A percentile compares a stretch with the other conserved stretches of the same genome.
These are phyloP conservation scores for Syrphus vitripennis DNA, from an alignment of 2,888 invertebrate genomes.

Conservation along the genomic window DNA sequence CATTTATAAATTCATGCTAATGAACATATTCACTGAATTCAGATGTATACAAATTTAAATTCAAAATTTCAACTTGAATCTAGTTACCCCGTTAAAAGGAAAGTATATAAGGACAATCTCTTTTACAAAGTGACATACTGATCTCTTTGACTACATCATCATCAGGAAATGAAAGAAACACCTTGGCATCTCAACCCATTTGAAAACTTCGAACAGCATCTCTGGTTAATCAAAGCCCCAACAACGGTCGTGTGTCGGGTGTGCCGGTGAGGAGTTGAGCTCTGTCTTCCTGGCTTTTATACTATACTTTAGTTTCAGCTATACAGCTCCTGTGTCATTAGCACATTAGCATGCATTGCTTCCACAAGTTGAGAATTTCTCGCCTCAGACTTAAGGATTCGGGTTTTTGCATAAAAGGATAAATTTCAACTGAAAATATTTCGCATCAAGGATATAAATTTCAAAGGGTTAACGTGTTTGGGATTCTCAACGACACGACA, in stretches of 20 bases:
- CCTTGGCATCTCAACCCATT: slow-evolving; percentile 14
- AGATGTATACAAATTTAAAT: neutral
- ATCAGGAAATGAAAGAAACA: neutral
- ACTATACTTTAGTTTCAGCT: neutral
- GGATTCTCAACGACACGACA: slow-evolving; percentile 52
- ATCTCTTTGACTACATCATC: slow-evolving; percentile 4
- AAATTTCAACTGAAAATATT: slow-evolving; percentile 48
- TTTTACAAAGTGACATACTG: neutral
- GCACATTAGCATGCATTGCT: slow-evolving; percentile 68
- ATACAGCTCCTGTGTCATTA: slow-evolving; percentile 53
- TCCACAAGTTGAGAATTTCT: slow-evolving; percentile 42
- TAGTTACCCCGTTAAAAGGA: neutral
- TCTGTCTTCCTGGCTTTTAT: slow-evolving; percentile 4
- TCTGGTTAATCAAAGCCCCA: slow-evolving; percentile 69
- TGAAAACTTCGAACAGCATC: slow-evolving; percentile 54
- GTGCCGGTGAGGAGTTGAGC: slow-evolving; percentile 10
- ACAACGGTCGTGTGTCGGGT: slow-evolving; percentile 34
- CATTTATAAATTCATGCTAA: too few species aligned
- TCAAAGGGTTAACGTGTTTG: slow-evolving; percentile 70
- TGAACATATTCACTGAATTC: neutral
- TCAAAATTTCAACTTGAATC: neutral
- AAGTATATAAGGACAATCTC: too few species aligned
- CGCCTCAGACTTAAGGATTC: slow-evolving; percentile 32
- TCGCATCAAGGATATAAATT: slow-evolving; percentile 69
- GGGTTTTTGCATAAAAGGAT: slow-evolving; percentile 33